These are phyloP conservation scores for Oryzias curvinotus DNA, from an alignment of 2,113 vertebrate species.

Conservation along the genomic window DNA sequence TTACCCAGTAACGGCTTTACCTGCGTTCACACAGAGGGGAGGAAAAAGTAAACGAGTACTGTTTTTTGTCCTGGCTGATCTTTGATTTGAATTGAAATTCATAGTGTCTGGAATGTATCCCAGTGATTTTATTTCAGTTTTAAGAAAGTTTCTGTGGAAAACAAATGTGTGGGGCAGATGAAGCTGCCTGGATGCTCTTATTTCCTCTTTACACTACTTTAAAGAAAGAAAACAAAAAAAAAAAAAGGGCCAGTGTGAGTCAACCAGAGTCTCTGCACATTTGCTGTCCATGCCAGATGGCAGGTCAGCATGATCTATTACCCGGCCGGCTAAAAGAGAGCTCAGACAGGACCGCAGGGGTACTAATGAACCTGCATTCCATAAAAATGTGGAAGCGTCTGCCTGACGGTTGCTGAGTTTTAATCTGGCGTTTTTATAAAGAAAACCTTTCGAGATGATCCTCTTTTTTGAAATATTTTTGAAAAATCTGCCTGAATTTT, in stretches of 20 bases:
- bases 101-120: too few relatives aligned
- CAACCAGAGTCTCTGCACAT: slow-evolving; percentile 30
- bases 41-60: too few relatives aligned
- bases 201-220: slow-evolving; percentile 33
- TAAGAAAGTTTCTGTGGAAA: too few relatives aligned
- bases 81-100: too few relatives aligned
- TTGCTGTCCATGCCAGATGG: slow-evolving; percentile 31
- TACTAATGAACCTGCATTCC: slow-evolving; percentile 9
- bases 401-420: too few relatives aligned
- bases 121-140: too few relatives aligned
- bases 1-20: slow-evolving; percentile 59
- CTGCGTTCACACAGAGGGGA: slow-evolving; percentile 19
- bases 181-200: slow-evolving; percentile 11
- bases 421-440: too few relatives aligned
- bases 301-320: slow-evolving; percentile 53
- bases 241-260: slow-evolving; percentile 2
- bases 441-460: too few relatives aligned
- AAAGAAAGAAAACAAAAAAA: slow-evolving; percentile 27
- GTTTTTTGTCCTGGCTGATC: too few relatives aligned
- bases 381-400: neutral
- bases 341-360: slow-evolving; percentile 4
- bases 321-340: slow-evolving; percentile 18
- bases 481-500: too few relatives aligned
- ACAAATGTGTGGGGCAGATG: slow-evolving; percentile 3
- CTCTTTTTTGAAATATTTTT: too few relatives aligned